Percentiles rank a stretch among this genome's conserved stretches.
These are phyloP conservation scores for Haliclona indistincta DNA, from an alignment of 37 sponge, comb jelly and placozoan species.

Conservation along the genomic window DNA sequence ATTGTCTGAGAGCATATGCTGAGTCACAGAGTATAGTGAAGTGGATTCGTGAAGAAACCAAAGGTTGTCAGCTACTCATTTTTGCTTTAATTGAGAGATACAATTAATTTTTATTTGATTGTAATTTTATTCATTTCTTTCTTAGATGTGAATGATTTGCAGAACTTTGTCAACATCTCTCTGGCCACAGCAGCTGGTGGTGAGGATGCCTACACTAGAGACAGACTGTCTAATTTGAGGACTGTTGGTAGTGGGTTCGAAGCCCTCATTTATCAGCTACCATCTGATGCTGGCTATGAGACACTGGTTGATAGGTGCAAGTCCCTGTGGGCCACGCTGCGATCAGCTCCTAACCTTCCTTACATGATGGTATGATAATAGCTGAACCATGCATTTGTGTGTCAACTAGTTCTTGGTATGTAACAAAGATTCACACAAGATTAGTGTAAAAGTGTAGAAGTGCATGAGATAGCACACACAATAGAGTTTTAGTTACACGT, in stretches of 20 bases:
- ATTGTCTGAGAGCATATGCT: slow-evolving; percentile 34
- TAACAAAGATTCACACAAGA: too few species aligned
- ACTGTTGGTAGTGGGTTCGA: slow-evolving; percentile 60
- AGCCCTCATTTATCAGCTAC: slow-evolving; percentile 47
- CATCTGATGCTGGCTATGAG: slow-evolving; percentile 6
- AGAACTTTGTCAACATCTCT: slow-evolving; percentile 63
- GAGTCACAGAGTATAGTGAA: slow-evolving; percentile 28
- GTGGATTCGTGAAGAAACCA: slow-evolving; percentile 54
- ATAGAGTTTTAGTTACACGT: too few species aligned
- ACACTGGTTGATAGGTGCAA: slow-evolving; percentile 16
- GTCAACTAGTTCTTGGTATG: too few species aligned
- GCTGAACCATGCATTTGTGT: too few species aligned
- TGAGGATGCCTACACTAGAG: slow-evolving; percentile 53
- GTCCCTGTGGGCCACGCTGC: slow-evolving; percentile 49
- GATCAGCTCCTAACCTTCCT: slow-evolving; percentile 31
- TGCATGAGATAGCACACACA: too few species aligned
- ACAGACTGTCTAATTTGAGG: slow-evolving; percentile 52
- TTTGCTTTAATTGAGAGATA: too few species aligned
- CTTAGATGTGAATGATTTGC: slow-evolving; percentile 51
- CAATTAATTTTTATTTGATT: too few species aligned
- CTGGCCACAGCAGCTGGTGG: slow-evolving; percentile 65
- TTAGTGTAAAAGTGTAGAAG: too few species aligned
- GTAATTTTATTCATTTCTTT: too few species aligned
- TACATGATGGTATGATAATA: slow-evolving; percentile 44
- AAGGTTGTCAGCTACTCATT: too few species aligned